Conservation (phyloP, 30 jellyfish, hydroid and myxozoan species). For the Catostylus mosaicus region DNA sequence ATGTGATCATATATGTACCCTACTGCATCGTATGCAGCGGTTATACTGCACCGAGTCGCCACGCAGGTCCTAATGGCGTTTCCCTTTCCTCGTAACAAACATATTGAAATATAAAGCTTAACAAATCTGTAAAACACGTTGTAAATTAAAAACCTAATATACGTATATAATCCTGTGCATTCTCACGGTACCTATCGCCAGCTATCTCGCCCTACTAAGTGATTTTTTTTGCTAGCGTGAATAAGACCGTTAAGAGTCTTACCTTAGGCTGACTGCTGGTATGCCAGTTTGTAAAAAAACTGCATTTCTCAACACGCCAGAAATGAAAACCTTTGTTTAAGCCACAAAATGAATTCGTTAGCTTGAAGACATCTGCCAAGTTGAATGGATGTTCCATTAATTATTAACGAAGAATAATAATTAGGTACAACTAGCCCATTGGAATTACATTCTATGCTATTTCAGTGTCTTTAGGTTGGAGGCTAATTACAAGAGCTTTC, state of each 20-base stretch:
- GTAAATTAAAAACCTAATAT: no score
- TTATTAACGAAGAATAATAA: not conserved
- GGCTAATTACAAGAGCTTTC: not conserved
- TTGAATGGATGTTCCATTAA: not conserved
- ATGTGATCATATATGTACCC: no score
- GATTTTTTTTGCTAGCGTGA: not conserved
- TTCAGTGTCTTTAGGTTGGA: not conserved
- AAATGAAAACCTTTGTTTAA: not conserved
- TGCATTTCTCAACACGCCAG: slow-evolving; percentile 12
- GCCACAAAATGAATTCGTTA: not conserved
- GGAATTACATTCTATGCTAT: not conserved
- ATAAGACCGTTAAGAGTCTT: not conserved
- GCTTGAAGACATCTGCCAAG: slow-evolving; percentile 4
- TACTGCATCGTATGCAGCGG: no score
- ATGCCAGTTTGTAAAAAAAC: not conserved
- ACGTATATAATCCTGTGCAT: not conserved
- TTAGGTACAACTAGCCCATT: not conserved
- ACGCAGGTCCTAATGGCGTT: no score
- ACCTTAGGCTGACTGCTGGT: not conserved
- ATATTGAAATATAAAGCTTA: no score
- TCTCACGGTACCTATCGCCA: not conserved
- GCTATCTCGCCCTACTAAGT: not conserved
- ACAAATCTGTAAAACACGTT: no score
- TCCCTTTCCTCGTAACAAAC: no score
- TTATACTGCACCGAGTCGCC: no score